Percentiles rank a stretch among this genome's conserved stretches.
Conservation (phyloP, 2,797 vertebrate genomes). For the Hoplostethus atlanticus region DNA sequence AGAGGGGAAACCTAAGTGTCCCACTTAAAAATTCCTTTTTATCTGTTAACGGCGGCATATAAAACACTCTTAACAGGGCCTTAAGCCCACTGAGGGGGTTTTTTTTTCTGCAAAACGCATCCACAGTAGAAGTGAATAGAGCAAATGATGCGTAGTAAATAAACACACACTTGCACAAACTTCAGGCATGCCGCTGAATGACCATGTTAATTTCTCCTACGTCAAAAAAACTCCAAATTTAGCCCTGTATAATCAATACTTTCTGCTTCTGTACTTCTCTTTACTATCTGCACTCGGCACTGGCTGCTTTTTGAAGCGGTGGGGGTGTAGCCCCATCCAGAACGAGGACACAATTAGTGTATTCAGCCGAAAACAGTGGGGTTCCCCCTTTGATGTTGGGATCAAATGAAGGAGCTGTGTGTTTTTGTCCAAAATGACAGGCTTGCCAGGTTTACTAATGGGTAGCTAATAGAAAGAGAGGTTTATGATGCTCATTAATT, state of each 20-base stretch:
- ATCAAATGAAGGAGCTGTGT: conserved; percentile 96
- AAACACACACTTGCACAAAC: conserved; percentile 39
- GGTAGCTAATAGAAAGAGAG: conserved; percentile 97
- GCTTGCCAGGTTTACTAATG: conserved; percentile 96
- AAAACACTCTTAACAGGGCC: conserved; percentile 59
- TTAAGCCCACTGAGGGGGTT: conserved; percentile 47
- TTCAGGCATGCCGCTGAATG: conserved; percentile 36
- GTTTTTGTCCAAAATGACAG: conserved; percentile 98
- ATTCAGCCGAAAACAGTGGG: conserved; percentile 95
- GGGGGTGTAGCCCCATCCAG: conserved; percentile 88
- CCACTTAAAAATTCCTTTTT: conserved; percentile 80
- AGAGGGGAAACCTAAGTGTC: conserved; percentile 55
- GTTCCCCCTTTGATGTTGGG: conserved; percentile 96
- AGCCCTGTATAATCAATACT: conserved; percentile 79
- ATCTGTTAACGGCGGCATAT: conserved; percentile 71
- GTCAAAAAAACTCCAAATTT: conserved; percentile 67
- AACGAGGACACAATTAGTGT: conserved; percentile 96
- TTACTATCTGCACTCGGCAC: conserved; percentile 81
- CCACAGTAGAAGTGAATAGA: conserved; percentile 41
- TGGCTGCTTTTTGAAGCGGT: conserved; percentile 86
- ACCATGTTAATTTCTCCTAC: conserved; percentile 52
- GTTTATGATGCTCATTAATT: conserved; percentile 99
- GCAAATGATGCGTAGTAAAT: conserved; percentile 28
- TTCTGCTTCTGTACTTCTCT: conserved; percentile 80
- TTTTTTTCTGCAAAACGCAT: conserved; percentile 47